Conservation (phyloP, 2,888 invertebrate genomes). For the Eucriotettix oculatus region DNA sequence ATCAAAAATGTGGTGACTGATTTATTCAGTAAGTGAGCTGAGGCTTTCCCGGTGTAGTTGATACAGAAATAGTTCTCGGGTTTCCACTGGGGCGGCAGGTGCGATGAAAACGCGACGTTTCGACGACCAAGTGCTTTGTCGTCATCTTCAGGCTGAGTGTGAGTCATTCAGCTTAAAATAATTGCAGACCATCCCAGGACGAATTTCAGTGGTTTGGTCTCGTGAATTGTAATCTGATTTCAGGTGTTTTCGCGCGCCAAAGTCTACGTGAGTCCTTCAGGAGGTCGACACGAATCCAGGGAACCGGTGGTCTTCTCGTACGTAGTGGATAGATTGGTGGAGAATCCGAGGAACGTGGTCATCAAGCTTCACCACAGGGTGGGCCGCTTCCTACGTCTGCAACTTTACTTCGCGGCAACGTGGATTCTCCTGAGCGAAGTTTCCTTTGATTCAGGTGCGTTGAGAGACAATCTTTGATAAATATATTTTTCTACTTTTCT, state of each 20-base stretch:
- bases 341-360: slow-evolving; percentile 65
- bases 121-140: no score
- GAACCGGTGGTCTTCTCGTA: slow-evolving; percentile 59
- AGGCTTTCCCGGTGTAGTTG: no score
- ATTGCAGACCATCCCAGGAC: background rate
- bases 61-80: no score
- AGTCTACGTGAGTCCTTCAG: slow-evolving; percentile 59
- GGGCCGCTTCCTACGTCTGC: slow-evolving; percentile 55
- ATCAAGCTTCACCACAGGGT: slow-evolving; percentile 61
- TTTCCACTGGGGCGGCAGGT: no score
- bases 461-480: slow-evolving; percentile 14
- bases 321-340: slow-evolving; percentile 56
- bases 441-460: slow-evolving; percentile 60
- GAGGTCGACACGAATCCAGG: slow-evolving; percentile 48
- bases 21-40: no score
- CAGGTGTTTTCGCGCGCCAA: slow-evolving; percentile 65
- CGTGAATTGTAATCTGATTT: slow-evolving; percentile 3
- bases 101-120: no score
- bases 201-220: background rate
- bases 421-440: slow-evolving; percentile 82
- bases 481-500: no score
- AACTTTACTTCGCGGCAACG: slow-evolving; percentile 59
- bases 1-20: no score
- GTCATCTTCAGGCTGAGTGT: no score
- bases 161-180: no score